These are phyloP conservation scores for Atlantisia rogersi DNA, from an alignment of 2,113 vertebrate species.

Conservation along the genomic window DNA sequence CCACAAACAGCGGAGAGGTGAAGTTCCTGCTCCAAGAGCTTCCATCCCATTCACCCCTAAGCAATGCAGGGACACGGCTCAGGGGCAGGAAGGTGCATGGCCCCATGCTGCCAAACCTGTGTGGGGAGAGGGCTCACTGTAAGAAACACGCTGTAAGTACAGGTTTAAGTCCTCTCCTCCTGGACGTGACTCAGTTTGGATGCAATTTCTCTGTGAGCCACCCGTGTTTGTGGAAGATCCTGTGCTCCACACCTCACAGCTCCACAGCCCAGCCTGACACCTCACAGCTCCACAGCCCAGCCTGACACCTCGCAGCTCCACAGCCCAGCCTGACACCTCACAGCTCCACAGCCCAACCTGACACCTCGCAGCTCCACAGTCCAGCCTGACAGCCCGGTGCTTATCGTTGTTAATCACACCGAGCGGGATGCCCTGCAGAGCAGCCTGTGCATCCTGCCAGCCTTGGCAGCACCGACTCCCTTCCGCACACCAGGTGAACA, in stretches of 20 bases:
- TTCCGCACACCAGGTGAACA: background rate
- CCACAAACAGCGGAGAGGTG: background rate
- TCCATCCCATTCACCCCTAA: accelerated
- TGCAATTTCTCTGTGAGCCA: accelerated
- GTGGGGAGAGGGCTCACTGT: background rate
- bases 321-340: too few species aligned
- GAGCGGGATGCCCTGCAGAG: background rate
- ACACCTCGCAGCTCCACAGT: too few species aligned
- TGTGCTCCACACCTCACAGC: background rate
- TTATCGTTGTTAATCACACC: background rate
- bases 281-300: too few species aligned
- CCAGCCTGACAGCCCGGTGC: background rate
- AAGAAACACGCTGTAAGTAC: background rate
- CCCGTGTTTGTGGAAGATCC: background rate
- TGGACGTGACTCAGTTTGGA: background rate
- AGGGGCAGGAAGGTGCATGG: background rate
- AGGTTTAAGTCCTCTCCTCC: background rate
- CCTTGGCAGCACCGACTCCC: background rate
- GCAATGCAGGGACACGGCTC: accelerated
- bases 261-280: background rate
- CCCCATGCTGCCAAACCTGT: background rate
- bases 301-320: too few species aligned
- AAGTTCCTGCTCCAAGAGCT: background rate
- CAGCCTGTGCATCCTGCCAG: background rate
- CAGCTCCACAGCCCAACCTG: too few species aligned